phyloP scores from a whole-genome alignment of 2,888 invertebrate species.

The Lottia gigantea region DNA sequence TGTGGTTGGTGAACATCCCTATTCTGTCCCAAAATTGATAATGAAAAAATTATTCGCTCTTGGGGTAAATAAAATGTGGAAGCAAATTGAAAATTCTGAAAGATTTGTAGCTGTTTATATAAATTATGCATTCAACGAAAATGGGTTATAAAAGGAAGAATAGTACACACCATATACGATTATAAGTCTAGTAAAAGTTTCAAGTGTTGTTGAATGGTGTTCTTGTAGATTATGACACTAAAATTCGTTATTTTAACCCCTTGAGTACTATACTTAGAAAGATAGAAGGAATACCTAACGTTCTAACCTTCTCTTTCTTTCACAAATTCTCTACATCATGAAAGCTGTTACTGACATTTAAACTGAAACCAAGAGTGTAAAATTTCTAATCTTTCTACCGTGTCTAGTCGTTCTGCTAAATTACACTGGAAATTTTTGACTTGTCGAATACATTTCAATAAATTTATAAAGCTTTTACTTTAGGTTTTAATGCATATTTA shows the following conservation, averaged over 20 bases:
- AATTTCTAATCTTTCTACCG: constrained; percentile 5
- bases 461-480: too few relatives aligned
- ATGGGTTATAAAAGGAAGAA: too few relatives aligned
- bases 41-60: too few relatives aligned
- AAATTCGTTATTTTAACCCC: constrained; percentile 7
- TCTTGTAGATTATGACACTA: constrained; percentile 8
- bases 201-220: constrained; percentile 6
- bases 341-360: constrained; percentile 11
- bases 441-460: too few relatives aligned
- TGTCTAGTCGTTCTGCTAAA: constrained; percentile 5
- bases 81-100: too few relatives aligned
- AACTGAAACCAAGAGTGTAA: background rate
- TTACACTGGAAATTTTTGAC: background rate
- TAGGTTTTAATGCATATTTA: too few relatives aligned
- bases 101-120: too few relatives aligned
- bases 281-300: constrained; percentile 4
- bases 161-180: too few relatives aligned
- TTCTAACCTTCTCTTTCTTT: constrained; percentile 4
- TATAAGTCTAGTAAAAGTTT: background rate
- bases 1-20: too few relatives aligned
- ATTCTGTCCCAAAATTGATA: too few relatives aligned
- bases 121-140: too few relatives aligned
- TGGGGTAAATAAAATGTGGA: too few relatives aligned
- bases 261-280: constrained; percentile 6
- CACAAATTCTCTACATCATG: background rate